Conservation (phyloP, 2,113 vertebrate species). For the Anhinga rufa region DNA sequence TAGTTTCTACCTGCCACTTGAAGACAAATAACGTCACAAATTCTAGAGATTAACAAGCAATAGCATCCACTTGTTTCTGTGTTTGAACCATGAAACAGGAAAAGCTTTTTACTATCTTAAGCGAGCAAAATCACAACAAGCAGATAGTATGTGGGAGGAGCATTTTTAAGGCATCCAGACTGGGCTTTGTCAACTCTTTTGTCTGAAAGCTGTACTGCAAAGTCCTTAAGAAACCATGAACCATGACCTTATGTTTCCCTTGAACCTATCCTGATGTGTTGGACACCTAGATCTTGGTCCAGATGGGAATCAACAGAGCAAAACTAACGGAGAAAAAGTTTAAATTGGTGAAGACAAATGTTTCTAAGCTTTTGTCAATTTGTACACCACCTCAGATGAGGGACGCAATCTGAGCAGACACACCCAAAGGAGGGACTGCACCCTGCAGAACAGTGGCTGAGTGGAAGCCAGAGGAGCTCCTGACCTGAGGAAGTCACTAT, state of each 20-base stretch:
- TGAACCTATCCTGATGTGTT: not conserved
- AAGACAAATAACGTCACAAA: not conserved
- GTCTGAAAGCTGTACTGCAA: not conserved
- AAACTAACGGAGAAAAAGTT: not conserved
- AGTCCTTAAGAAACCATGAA: not conserved
- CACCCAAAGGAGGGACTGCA: not conserved
- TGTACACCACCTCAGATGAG: not conserved
- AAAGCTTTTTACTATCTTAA: not conserved
- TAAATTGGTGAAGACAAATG: not conserved
- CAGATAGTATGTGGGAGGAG: rapidly evolving
- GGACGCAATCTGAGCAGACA: not conserved
- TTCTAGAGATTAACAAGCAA: not conserved
- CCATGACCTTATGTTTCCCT: not conserved
- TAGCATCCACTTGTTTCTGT: not conserved
- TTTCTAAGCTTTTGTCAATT: not conserved
- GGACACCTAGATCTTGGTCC: not conserved
- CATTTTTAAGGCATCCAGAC: not conserved
- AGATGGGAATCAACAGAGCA: not conserved
- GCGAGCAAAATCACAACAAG: not conserved
- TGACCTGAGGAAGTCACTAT: not conserved
- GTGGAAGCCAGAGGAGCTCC: not conserved
- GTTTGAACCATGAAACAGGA: not conserved
- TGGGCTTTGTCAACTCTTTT: not conserved
- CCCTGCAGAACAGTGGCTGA: not conserved
- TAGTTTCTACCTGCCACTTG: not conserved